Evolutionary conservation across 2,113 vertebrate species (phyloP), one percentile per base, ranked within the genome.

Genomic region (Ivindomyrus marchei): DNA sequence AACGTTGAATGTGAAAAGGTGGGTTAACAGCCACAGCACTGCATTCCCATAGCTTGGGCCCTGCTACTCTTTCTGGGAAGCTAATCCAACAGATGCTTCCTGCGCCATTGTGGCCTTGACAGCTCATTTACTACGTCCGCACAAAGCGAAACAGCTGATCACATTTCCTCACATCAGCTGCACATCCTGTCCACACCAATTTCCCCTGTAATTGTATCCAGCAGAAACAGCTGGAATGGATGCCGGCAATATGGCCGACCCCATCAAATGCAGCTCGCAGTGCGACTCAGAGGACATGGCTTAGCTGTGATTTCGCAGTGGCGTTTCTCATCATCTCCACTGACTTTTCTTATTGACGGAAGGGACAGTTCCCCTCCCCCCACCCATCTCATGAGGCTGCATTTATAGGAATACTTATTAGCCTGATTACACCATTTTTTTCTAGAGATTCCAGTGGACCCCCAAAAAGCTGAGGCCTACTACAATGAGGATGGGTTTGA

Each of bases 381-480:
- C 77, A 45, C 17, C 15, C 8, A 42, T 24, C 21, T n/a, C 1
- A 47, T 46, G 42, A 47, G 1, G 9, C 45, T 85, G 42, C 36
- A 85, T 47, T 85, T 85, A 47, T 21, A 47, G 39, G 13, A 46
- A 45, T 47, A 5, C 83, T 3, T n/a, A 45, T 46, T 47, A 21
- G 19, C 11, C 17, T 87, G 11, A 49, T 27, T 3, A 52, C 47
- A 50, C 0, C 2, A 10, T 6, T 87, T 90, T 49, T 83, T 94
- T 93, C 50, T 91, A 98, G 97, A 94, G 50, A 97, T 98, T 90
- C 97, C 97, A 0, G 97, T 97, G 94, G 97, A 98, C 88, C 97
- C 97, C 4, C 93, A 92, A 36, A 88, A 93, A 50, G 97, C 97
- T 89, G 97, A 98, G 91, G 94, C 95, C 90, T 97, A 96, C 93